Base-by-base conservation (phyloP, 2,113 vertebrate species). In the Rattus rattus region DNA sequence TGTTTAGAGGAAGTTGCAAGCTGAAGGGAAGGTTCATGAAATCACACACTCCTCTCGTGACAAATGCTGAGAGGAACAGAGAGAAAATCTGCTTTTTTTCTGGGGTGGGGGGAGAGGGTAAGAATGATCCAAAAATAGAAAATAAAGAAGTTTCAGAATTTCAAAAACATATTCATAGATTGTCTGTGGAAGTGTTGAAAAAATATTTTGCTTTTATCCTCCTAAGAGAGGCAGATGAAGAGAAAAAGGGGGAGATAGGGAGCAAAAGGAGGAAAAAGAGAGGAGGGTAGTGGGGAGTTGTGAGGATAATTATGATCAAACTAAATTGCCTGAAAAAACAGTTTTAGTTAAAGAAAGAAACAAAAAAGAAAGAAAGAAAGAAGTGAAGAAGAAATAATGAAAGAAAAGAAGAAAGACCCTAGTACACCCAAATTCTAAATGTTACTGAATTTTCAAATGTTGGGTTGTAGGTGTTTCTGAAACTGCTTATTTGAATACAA, bases 1-100 rank as follows among this genome's bases (percentile, higher is more conserved):
- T 77, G 16, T 97, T 96, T 95, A 79, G 93, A 97, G 91, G 52
- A 92, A 79, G 92, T 76, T 94, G 63, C 47, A 67, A 94, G 91
- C 20, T 8, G 79, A 88, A 94, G 72, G 70, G 89, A 96, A 56
- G 86, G 83, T 90, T 96, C 97, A 70, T 39, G 1, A 10, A 96
- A 88, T 91, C 2, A 0, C 0, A 14, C 90, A 9, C 92, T 97
- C 88, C 80, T 92, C 70, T 91, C 17, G 73, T 91, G 54, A 97
- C 91, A 93, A 67, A 96, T 33, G 70, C 86, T 39, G 28, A 65
- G 59, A 90, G 73, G 70, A 85, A 76, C 87, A 94, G 72, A 67
- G 79, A 94, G 67, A 24, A 4, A 6, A 9, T 49, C 49, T 6
- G 52, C 54, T 96, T 88, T 54, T 43, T 43, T 43, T 43, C 43